Evolutionary conservation across 2,888 invertebrate genomes (phyloP).

Genomic region (Mystacides longicornis): DNA sequence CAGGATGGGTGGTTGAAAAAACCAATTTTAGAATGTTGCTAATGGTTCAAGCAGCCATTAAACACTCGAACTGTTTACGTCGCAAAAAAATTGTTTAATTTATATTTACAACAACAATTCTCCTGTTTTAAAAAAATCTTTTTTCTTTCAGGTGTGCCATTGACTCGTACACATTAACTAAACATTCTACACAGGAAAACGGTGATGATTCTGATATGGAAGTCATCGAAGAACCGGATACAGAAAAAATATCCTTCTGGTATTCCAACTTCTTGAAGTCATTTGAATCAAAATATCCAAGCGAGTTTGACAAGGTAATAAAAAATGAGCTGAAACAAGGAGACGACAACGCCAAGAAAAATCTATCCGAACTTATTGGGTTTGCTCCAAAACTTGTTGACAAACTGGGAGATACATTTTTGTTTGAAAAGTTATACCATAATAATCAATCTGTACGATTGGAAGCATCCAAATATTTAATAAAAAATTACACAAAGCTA

Average conservation of each 20-base stretch:
- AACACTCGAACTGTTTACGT: too few relatives aligned
- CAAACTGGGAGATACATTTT: conserved; percentile 44
- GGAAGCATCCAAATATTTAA: conserved; percentile 58
- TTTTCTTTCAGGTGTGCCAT: conserved; percentile 41
- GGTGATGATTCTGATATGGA: conserved; percentile 31
- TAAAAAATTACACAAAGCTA: conserved; percentile 45
- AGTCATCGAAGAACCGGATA: conserved; percentile 32
- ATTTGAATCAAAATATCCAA: conserved; percentile 65
- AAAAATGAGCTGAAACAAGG: conserved; percentile 48
- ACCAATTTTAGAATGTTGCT: too few relatives aligned
- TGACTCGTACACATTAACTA: conserved; percentile 32
- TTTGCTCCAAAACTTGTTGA: conserved; percentile 51
- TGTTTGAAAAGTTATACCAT: conserved; percentile 69
- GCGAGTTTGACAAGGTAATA: conserved; percentile 60
- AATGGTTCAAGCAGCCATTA: too few relatives aligned
- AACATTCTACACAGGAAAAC: conserved; percentile 20
- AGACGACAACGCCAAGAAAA: conserved; percentile 33
- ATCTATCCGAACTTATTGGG: conserved; percentile 39
- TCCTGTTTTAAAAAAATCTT: neutral
- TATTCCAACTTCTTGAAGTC: conserved; percentile 49
- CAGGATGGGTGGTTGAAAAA: too few relatives aligned
- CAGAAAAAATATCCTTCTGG: conserved; percentile 43
- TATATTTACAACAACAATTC: neutral
- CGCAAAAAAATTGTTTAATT: too few relatives aligned
- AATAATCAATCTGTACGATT: conserved; percentile 56